Percentiles rank a stretch among this genome's conserved stretches.
Conservation (phyloP, 2,888 invertebrate genomes). For the Cerastoderma edule region DNA sequence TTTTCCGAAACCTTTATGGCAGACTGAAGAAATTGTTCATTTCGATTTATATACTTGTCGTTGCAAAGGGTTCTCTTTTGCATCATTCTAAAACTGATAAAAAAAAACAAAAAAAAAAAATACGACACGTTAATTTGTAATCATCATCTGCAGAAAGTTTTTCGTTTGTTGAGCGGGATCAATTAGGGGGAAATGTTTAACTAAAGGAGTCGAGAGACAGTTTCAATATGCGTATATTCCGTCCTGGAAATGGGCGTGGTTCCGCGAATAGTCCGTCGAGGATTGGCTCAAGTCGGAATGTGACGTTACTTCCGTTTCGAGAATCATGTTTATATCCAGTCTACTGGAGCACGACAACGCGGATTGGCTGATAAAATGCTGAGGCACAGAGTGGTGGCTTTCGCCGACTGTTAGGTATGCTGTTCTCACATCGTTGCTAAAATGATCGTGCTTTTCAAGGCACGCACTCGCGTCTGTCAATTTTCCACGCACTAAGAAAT, state of each 20-base stretch:
- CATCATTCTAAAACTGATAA: no score
- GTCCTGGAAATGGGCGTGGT: slow-evolving; percentile 7
- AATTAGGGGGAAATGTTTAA: no score
- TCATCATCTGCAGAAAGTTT: no score
- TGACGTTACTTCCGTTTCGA: slow-evolving; percentile 19
- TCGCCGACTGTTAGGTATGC: slow-evolving; percentile 12
- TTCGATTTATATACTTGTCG: no score
- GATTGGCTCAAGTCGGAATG: slow-evolving; percentile 18
- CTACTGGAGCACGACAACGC: slow-evolving; percentile 3
- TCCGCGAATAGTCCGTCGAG: slow-evolving; percentile 12
- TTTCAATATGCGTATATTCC: slow-evolving; percentile 23
- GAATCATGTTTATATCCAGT: slow-evolving; percentile 22
- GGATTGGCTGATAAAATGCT: slow-evolving; percentile 12
- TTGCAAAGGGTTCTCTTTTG: no score
- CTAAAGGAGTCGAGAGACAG: no score
- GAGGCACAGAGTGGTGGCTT: background rate
- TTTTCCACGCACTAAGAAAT: slow-evolving; percentile 22
- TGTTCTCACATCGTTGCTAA: slow-evolving; percentile 18
- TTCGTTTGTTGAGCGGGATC: no score
- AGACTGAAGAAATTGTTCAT: no score
- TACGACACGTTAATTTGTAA: no score
- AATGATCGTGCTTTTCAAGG: slow-evolving; percentile 13
- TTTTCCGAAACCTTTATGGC: no score
- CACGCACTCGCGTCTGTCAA: background rate
- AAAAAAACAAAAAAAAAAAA: no score